Base-by-base conservation (phyloP, 2,888 invertebrate species). In the Himalopsyche anomala region DNA sequence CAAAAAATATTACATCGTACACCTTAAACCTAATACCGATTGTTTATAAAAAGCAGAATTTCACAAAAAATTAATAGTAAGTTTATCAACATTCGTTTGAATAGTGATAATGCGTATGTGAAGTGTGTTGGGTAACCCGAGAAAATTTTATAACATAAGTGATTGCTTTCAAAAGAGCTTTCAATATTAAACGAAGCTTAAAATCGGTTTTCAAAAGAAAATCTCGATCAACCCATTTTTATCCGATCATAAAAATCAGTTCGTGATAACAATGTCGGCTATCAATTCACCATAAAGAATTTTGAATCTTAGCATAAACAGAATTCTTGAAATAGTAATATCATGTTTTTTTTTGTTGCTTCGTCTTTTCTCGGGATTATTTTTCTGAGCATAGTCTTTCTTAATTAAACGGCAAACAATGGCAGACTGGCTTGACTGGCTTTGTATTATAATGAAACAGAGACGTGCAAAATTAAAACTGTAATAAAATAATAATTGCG, bases 161-260 rank as follows among this genome's bases (percentile, higher is more conserved):
- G 74, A 74, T 74, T 74, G 74, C 74, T 74, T 74, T 38, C 36
- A 38, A 74, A 74, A 74, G 74, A 19, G 74, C 28, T 36, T 74
- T 36, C 36, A 74, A 74, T 36, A 74, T 74, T 74, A 74, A 74
- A 74, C 74, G 74, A 74, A 74, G 74, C 74, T 36, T 74, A 74
- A 74, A 74, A 74, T 74, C 74, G 74, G 36, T 74, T 74, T 74
- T 36, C 38, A 74, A 74, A 74, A 74, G 74, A 74, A 51, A 74
- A 74, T 38, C 74, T 74, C 74, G 74, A 74, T 74, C 74, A 74
- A 74, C 74, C 74, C 74, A 74, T 74, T 74, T 36, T 74, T 74
- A 74, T 74, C 36, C 38, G 74, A 74, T 74, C 74, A 74, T 74
- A 74, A 74, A 74, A 74, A 74, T 74, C 74, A 74, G 36, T 15